phyloP scores from a whole-genome alignment of 2,888 invertebrate species.

The Agonopterix alstromeriana region DNA sequence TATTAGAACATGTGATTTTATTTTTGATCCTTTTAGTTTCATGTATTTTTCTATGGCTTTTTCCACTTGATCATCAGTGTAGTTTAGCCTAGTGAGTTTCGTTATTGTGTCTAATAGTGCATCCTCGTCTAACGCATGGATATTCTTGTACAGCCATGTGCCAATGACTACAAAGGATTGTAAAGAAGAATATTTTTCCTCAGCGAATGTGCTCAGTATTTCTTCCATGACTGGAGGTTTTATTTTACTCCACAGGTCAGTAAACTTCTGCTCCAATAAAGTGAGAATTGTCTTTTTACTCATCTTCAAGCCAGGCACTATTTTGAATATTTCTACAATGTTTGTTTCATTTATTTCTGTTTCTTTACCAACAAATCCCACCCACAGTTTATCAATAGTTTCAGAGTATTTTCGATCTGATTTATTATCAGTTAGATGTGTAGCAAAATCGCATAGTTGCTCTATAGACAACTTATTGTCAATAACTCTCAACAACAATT shows the following conservation, averaged over 20 bases:
- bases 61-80: conserved; percentile 74
- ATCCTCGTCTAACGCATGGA: conserved; percentile 77
- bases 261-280: conserved; percentile 76
- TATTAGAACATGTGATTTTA: conserved; percentile 73
- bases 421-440: conserved; percentile 67
- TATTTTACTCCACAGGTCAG: conserved; percentile 75
- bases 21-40: conserved; percentile 64
- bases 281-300: conserved; percentile 77
- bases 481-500: conserved; percentile 76
- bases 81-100: conserved; percentile 71
- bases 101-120: conserved; percentile 71
- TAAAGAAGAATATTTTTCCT: conserved; percentile 54
- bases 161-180: conserved; percentile 55
- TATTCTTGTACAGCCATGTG: conserved; percentile 78
- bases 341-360: conserved; percentile 75
- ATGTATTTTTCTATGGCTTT: conserved; percentile 79
- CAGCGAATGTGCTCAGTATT: conserved; percentile 57
- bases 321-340: conserved; percentile 73
- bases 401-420: conserved; percentile 61
- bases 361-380: conserved; percentile 77
- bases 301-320: conserved; percentile 74
- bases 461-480: conserved; percentile 76
- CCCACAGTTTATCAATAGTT: conserved; percentile 80
- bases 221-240: conserved; percentile 60
- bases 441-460: conserved; percentile 78